Evolutionary conservation across 1,140 invertebrate species (phyloP), one percentile per base, ranked within the genome.

Genomic region (Megalonaias nervosa): DNA sequence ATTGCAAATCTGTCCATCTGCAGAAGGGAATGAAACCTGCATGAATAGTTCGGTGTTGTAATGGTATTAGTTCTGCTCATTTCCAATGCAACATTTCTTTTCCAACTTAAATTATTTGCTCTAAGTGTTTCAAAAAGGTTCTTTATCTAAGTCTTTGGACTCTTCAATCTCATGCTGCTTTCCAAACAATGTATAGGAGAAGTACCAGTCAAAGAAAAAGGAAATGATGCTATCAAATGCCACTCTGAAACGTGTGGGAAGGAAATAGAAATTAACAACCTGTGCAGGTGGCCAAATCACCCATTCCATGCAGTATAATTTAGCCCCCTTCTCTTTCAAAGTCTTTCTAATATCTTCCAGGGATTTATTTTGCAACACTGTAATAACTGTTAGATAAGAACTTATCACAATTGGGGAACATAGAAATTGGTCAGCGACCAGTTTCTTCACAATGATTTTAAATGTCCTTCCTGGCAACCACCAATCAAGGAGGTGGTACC

Each of bases 211-310:
- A 91, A 97, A 97, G 14, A 95, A 95, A 86, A 98, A 92, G 48
- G 96, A 97, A 87, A 98, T 95, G 14, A 94, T 93, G 90, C 96
- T 98, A 87, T 98, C 97, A 91, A 97, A 98, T n/a, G 97, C 91
- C 38, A 98, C 95, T 86, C 97, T 92, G 90, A 94, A 98, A 85
- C 92, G 93, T 12, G 94, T 94, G n/a, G 96, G 95, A 79, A 98
- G 89, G 83, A 96, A 94, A 89, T 95, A 97, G 91, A 98, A 98
- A 90, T 98, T 98, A n/a, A 97, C 91, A 31, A 95, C 90, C 89
- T 96, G 95, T 31, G 92, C 94, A 6, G 95, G 94, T 19, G 95
- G 95, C 94, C 95, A 96, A 17, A 96, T 92, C 48, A 95, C 83
- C 94, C 94, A 95, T 87, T 96, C 95, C 0, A 95, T 95, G 58